Evolutionary conservation across 2,797 vertebrate genomes (phyloP), one percentile per base, ranked within the genome.

Genomic region (Lithobates pipiens): DNA sequence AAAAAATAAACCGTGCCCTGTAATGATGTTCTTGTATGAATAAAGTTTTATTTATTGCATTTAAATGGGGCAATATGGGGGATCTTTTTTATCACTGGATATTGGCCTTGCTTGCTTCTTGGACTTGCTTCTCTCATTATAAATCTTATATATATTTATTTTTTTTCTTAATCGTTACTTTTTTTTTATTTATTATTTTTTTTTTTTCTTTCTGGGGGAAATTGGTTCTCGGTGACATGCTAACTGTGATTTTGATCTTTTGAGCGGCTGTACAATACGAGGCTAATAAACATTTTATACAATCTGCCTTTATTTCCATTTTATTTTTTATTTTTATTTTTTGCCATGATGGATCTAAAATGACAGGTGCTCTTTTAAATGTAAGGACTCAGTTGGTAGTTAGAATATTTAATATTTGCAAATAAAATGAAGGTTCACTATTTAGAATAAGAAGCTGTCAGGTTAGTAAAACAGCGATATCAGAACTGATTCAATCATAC

Each of bases 31-130:
- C 88, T 72, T 90, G 92, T 95, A 94, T 89, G 93, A 95, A 95
- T 95, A 95, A 95, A 94, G 93, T 94, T 95, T 94, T 94, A 94
- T 95, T 95, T 95, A 93, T 93, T 92, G 92, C 93, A 94, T 89
- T 85, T 85, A 94, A 91, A 89, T 89, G 91, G 90, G 90, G 61
- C 88, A 85, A 89, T 84, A 67, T 18, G 65, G 80, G 80, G 78
- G 27, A 74, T 77, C 34, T 82, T 86, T 71, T 72, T 76, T 72
- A 39, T 25, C 23, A 65, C 25, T 63, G 3, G 57, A n/a, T 46
- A 46, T 29, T 10, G 57, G 67, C 36, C 65, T 73, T 82, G 85
- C 80, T 81, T 83, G 74, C 80, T 76, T 76, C 65, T 73, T 21
- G 50, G 70, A 82, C 29, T 34, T 77, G 63, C 32, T 74, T 85